Evolutionary conservation across 2,113 vertebrate genomes (phyloP), one percentile per base, ranked within the genome.

Genomic region (Anthoscopus minutus): DNA sequence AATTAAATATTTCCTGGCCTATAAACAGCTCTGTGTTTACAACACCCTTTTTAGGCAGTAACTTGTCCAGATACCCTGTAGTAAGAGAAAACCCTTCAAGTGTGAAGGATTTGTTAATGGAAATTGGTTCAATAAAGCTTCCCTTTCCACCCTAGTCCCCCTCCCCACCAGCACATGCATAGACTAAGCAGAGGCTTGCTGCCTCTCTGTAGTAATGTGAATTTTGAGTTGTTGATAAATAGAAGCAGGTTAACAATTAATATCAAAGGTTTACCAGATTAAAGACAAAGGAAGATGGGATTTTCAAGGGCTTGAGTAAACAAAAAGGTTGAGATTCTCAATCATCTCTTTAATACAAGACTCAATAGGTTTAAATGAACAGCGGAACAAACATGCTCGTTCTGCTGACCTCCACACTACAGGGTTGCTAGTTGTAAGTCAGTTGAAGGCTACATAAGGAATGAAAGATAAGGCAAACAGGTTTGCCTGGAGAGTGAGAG

Each of bases 281-380:
- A 97, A 91, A 97, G 94, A 95, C 72, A 97, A 97, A 97, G 69
- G 67, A 91, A 96, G 90, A 96, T 87, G 89, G 88, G 65, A 85
- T 96, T 97, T 97, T 97, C 51, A 88, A 97, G 88, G 87, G 84
- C 88, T 76, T 93, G 69, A 47, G 48, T 96, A 97, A 97, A 97
- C 90, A 96, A 93, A 95, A 95, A 93, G 89, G 54, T 93, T 96
- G 64, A 76, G 80, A 56, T 93, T 85, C 78, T 96, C 72, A 96
- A 89, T 97, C 98, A 95, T 95, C 79, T 89, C 83, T 94, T 97
- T 93, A 97, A 96, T 89, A 65, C 37, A 90, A 97, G 81, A 66
- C 66, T 97, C 78, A 85, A 28, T 64, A 91, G 81, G 91, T 71
- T 96, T 95, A 97, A 96, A 94, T 31, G 80, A 94, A 88, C 69